Evolutionary conservation across 2,113 vertebrate genomes (phyloP).

Genomic region (Upupa epops): DNA sequence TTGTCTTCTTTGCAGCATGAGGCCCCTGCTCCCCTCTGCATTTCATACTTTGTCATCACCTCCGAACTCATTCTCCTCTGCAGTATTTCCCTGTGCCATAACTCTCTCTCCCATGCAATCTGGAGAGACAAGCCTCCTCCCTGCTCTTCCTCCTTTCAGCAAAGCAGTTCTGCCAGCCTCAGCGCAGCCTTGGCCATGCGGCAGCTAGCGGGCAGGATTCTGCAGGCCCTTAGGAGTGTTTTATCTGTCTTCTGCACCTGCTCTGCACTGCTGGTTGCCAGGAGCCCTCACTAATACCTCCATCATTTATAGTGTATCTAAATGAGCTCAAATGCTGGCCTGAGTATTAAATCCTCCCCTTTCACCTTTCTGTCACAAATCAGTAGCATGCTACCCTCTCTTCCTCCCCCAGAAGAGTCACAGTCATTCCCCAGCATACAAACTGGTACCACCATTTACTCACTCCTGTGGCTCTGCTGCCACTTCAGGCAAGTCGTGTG

Average conservation of each 20-base stretch:
- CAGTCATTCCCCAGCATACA: not conserved
- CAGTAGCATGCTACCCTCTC: not conserved
- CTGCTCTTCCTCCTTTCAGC: not conserved
- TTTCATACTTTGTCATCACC: constrained; percentile 49
- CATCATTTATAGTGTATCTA: not conserved
- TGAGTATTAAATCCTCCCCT: not conserved
- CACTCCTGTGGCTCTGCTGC: not conserved
- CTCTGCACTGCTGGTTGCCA: not conserved
- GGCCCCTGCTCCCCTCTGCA: not conserved
- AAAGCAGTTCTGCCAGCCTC: not conserved
- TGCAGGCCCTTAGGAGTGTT: not conserved
- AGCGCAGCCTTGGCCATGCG: not conserved
- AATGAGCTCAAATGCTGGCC: not conserved
- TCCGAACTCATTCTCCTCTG: not conserved
- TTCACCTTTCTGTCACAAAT: not conserved
- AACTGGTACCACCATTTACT: not conserved
- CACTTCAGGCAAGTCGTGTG: not conserved
- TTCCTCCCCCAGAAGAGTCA: not conserved
- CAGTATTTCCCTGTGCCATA: not conserved
- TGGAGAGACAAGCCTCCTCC: not conserved
- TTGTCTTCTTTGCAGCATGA: not conserved
- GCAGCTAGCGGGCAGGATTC: not conserved
- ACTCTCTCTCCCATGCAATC: not conserved
- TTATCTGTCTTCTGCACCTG: not conserved
- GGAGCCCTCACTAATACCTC: not conserved